A percentile compares a stretch with the other conserved stretches of the same genome.
Conservation (phyloP, 2,888 invertebrate genomes). For the Ennomos fuscantarius region DNA sequence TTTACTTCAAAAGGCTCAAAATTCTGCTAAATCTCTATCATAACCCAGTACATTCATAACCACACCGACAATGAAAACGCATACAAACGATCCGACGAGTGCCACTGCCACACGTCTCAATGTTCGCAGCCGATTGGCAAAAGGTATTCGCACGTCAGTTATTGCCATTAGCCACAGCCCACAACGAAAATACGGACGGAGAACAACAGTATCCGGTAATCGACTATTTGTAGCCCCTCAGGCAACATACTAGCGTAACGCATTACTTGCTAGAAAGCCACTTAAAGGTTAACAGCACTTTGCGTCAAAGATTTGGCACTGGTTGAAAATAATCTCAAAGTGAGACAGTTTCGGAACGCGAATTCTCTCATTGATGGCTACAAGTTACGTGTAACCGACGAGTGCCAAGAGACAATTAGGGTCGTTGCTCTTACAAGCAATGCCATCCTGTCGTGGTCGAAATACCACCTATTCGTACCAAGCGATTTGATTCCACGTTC, state of each 20-base stretch:
- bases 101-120: constrained; percentile 28
- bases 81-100: constrained; percentile 42
- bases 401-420: constrained; percentile 9
- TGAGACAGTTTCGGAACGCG: constrained; percentile 5
- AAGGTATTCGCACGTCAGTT: constrained; percentile 36
- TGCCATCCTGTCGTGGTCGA: no score
- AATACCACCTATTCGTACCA: no score
- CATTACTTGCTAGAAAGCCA: neutral
- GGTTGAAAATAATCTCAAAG: neutral
- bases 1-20: no score
- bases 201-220: no score
- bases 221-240: no score
- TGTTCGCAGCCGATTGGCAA: constrained; percentile 48
- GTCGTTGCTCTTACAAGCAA: constrained; percentile 1
- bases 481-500: no score
- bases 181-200: constrained; percentile 7
- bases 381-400: constrained; percentile 8
- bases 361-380: constrained; percentile 3
- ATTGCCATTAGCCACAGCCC: constrained; percentile 26
- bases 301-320: constrained; percentile 14
- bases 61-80: constrained; percentile 56
- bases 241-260: no score
- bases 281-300: neutral
- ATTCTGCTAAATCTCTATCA: neutral
- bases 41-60: constrained; percentile 23